A percentile compares a stretch with the other conserved stretches of the same genome.
These are phyloP conservation scores for Drymonia ruficornis DNA, from an alignment of 2,888 invertebrate species.

Conservation along the genomic window DNA sequence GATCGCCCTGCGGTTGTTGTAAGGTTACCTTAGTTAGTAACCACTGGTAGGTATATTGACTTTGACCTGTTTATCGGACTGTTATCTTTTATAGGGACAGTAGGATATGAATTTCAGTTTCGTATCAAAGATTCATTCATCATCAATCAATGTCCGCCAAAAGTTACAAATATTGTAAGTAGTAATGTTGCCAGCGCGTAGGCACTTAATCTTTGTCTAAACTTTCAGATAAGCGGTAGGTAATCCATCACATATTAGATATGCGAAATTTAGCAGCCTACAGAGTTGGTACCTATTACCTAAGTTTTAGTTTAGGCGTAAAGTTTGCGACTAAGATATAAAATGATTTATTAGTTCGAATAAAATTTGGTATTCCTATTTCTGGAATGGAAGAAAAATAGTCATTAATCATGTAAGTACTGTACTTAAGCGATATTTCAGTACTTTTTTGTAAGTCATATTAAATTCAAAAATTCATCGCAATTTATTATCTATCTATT, in stretches of 20 bases:
- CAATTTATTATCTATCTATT: no score
- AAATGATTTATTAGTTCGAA: not conserved
- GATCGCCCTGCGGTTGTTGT: no score
- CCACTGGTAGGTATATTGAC: no score
- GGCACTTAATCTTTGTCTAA: slow-evolving; percentile 44
- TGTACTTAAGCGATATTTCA: no score
- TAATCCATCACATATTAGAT: slow-evolving; percentile 44
- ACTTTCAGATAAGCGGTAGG: slow-evolving; percentile 36
- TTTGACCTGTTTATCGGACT: not conserved
- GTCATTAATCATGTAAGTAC: no score
- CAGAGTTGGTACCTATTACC: not conserved
- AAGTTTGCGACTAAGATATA: not conserved
- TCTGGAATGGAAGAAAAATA: not conserved
- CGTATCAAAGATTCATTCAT: slow-evolving; percentile 27
- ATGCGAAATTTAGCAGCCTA: slow-evolving; percentile 20
- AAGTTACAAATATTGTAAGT: slow-evolving; percentile 18
- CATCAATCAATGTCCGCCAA: slow-evolving; percentile 35
- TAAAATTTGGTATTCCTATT: not conserved
- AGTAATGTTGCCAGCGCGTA: slow-evolving; percentile 2
- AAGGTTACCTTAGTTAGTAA: no score
- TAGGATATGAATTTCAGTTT: slow-evolving; percentile 6
- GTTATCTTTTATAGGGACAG: not conserved
- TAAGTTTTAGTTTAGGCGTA: slow-evolving; percentile 12
- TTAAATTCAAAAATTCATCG: no score
- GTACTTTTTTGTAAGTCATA: no score